A percentile compares a stretch with the other conserved stretches of the same genome.
Conservation (phyloP, 2,797 vertebrate species). For the Perodicticus potto region DNA sequence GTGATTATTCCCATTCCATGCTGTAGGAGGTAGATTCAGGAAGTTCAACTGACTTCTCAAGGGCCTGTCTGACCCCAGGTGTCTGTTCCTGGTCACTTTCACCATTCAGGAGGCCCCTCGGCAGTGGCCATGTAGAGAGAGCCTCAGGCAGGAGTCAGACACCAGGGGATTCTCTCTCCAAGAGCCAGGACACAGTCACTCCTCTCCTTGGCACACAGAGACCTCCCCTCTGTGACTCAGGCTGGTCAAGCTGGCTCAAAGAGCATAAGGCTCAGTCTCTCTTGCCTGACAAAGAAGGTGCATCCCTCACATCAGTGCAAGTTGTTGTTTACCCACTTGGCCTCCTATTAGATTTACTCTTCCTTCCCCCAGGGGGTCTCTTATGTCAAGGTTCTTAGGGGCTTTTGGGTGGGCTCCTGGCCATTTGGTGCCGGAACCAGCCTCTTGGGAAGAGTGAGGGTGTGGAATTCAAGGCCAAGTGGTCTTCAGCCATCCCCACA, state of each 20-base stretch:
- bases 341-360: conserved; percentile 78
- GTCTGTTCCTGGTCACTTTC: not conserved
- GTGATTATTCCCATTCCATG: not conserved
- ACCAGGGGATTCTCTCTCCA: not conserved
- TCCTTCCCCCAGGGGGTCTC: conserved; percentile 54
- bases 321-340: conserved; percentile 77
- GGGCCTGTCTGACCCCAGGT: not conserved
- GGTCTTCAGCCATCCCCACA: not conserved
- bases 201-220: not conserved
- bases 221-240: not conserved
- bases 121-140: not conserved
- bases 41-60: not conserved
- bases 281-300: not conserved
- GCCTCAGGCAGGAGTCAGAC: not conserved
- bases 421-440: conserved; percentile 54
- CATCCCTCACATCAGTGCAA: not conserved
- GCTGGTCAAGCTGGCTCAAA: not conserved
- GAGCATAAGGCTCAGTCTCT: not conserved
- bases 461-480: not conserved
- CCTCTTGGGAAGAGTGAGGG: not conserved
- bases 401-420: conserved; percentile 53
- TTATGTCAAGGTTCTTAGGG: conserved; percentile 71
- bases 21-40: not conserved
- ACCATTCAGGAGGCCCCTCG: not conserved
- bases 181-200: not conserved